Conservation (phyloP, 2,797 vertebrate genomes). For the Melanotaenia boesemani region DNA sequence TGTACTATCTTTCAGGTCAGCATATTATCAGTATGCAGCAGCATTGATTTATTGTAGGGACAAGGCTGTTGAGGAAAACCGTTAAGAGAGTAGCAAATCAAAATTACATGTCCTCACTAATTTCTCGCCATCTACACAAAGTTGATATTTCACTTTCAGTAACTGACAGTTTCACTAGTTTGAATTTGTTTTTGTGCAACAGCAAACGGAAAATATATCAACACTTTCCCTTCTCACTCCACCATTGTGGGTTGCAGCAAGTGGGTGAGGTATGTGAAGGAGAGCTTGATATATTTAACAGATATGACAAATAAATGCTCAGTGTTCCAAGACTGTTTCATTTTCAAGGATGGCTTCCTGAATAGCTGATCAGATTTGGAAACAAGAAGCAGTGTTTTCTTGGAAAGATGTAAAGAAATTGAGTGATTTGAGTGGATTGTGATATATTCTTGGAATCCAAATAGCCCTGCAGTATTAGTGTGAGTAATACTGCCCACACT, state of each 20-base stretch:
- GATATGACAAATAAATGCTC: constrained; percentile 46
- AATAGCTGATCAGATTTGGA: constrained; percentile 18
- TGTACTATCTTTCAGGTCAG: constrained; percentile 24
- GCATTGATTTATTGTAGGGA: constrained; percentile 30
- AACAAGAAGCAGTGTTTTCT: constrained; percentile 15
- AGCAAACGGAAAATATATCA: constrained; percentile 60
- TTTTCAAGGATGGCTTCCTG: constrained; percentile 22
- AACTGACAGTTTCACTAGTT: constrained; percentile 40
- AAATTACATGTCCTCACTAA: neutral
- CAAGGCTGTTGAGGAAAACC: constrained; percentile 3
- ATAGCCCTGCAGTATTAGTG: neutral
- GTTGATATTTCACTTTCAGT: constrained; percentile 21
- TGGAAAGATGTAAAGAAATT: constrained; percentile 14
- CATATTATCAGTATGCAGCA: constrained; percentile 16
- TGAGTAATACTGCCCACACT: neutral
- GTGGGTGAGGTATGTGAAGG: constrained; percentile 46
- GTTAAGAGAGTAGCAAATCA: constrained; percentile 1
- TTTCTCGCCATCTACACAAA: constrained; percentile 8
- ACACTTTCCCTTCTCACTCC: constrained; percentile 54
- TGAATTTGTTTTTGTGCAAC: constrained; percentile 35
- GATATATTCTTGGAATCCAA: neutral
- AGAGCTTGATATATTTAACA: constrained; percentile 55
- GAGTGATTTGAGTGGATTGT: neutral
- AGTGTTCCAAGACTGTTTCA: constrained; percentile 9
- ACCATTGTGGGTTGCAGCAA: constrained; percentile 47